Percentiles rank a stretch among this genome's conserved stretches.
Evolutionary conservation across 2,113 vertebrate species (phyloP).

Genomic region (Hyla sarda): DNA sequence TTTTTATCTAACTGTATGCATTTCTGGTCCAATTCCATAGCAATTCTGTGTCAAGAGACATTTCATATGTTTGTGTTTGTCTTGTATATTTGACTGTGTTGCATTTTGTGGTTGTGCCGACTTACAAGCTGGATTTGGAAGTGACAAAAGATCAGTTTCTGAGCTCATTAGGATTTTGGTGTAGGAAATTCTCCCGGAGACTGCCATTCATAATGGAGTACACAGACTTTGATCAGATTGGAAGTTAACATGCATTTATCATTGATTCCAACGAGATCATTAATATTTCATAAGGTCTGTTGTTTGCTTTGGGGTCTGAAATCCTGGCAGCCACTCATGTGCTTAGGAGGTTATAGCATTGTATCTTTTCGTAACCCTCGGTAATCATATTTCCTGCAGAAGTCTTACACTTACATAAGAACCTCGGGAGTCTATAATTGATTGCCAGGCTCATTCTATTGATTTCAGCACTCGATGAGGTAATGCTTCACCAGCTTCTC

Average conservation of each 20-base stretch:
- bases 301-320: constrained; percentile 21
- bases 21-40: neutral
- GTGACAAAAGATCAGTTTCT: neutral
- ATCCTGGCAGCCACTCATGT: constrained; percentile 39
- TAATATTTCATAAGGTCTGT: constrained; percentile 33
- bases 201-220: neutral
- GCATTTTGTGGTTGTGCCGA: neutral
- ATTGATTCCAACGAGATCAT: constrained; percentile 33
- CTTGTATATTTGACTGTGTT: neutral
- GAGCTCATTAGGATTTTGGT: neutral
- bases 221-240: constrained; percentile 16
- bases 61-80: neutral
- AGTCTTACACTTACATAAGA: constrained; percentile 70
- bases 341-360: constrained; percentile 60
- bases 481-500: constrained; percentile 70
- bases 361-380: constrained; percentile 65
- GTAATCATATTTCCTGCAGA: constrained; percentile 66
- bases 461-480: constrained; percentile 74
- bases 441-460: constrained; percentile 72
- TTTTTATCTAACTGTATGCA: neutral
- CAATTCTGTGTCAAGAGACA: neutral
- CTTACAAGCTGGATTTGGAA: neutral
- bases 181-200: neutral
- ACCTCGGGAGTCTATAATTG: constrained; percentile 66
- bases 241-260: constrained; percentile 31